Conservation (phyloP, 2,888 invertebrate genomes). For the Platycheirus albimanus region DNA sequence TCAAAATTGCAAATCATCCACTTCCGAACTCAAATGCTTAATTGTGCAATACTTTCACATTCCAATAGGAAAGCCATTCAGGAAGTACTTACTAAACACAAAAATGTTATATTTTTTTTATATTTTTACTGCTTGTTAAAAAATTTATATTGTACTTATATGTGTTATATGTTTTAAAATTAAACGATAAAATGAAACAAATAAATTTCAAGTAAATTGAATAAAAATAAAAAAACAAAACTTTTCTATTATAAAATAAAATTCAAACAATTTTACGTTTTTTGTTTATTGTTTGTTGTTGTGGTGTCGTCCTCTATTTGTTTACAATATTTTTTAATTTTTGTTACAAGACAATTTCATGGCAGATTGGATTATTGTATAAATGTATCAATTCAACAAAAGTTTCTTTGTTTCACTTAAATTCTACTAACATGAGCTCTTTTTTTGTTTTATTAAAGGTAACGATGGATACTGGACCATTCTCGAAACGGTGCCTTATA, state of each 20-base stretch:
- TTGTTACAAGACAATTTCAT: background rate
- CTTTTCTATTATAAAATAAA: background rate
- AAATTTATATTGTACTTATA: background rate
- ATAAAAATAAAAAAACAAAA: background rate
- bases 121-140: no score
- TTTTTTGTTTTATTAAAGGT: constrained; percentile 74
- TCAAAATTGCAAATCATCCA: no score
- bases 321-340: no score
- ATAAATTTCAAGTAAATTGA: background rate
- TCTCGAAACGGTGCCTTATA: constrained; percentile 81
- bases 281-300: background rate
- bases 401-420: background rate
- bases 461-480: constrained; percentile 82
- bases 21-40: no score
- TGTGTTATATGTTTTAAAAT: background rate
- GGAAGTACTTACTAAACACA: background rate
- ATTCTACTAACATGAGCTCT: constrained; percentile 3
- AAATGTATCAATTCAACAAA: background rate
- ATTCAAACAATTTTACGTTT: background rate
- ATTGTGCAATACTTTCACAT: no score
- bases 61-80: background rate
- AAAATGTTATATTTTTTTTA: background rate
- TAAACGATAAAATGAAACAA: background rate
- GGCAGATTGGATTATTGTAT: background rate
- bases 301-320: background rate